Base-by-base conservation (phyloP, 2,113 vertebrate species). In the Tragelaphus strepsiceros region DNA sequence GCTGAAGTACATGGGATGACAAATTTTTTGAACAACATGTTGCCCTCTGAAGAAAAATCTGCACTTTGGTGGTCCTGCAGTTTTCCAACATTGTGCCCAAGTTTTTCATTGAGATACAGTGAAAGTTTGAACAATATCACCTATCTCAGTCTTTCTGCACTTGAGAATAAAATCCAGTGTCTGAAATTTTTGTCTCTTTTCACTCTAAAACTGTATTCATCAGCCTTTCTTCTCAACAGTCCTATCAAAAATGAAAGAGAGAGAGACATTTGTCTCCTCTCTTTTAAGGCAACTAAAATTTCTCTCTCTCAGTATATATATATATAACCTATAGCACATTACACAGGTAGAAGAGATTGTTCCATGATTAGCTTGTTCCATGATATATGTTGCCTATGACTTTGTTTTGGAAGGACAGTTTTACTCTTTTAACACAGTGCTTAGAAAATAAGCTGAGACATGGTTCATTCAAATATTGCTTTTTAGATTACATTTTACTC, bases 201-300 rank as follows among this genome's bases (percentile, higher is more conserved):
- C 62, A 53, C 64, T 49, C 32, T 82, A 92, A 95, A 96, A 97
- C 58, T 46, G 24, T 64, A 19, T 10, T 53, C 86, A 97, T 98
- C 93, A 21, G 82, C 97, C 95, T 94, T 95, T 39, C 78, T 84
- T 84, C 74, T 96, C 58, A 87, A 84, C 53, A 53, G 21, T 91
- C 88, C 14, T 61, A 85, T 80, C 54, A 78, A 88, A 97, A 81
- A 91, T 87, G 95, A 64, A 64, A 74, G 53, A 96, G 46, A 94
- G 53, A 64, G 32, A 56, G 87, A 81, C 59, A 81, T 90, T 96
- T 96, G 88, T 21, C 26, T 67, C 26, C 22, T 96, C 2, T 0
- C n/a, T 92, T 92, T 81, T 39, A 59, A 53, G 90, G 64, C 35
- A 88, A 53, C 19, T 22, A 64, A 90, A 56, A 9, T 81, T 43